A percentile compares a stretch with the other conserved stretches of the same genome.
Conservation (phyloP, 2,113 vertebrate species). For the Cricetomys ansorgei region DNA sequence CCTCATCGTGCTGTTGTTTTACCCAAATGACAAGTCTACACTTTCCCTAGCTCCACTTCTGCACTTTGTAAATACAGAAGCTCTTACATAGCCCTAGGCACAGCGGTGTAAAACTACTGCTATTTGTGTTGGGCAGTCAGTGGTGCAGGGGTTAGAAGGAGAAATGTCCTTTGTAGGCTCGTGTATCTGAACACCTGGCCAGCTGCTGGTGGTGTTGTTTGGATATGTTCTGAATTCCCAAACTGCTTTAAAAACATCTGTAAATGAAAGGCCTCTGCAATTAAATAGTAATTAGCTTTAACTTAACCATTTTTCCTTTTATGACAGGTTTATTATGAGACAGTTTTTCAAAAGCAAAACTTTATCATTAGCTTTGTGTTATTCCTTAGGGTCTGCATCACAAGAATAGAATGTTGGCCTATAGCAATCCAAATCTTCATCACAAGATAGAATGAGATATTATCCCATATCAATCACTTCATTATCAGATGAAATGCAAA, state of each 20-base stretch:
- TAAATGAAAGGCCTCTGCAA: neutral
- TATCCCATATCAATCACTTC: neutral
- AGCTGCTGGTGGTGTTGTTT: neutral
- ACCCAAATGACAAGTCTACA: neutral
- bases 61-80: neutral
- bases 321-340: neutral
- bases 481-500: neutral
- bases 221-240: neutral
- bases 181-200: neutral
- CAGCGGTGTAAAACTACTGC: neutral
- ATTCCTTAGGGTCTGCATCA: neutral
- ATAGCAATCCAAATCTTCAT: neutral
- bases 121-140: neutral
- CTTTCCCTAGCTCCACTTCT: neutral
- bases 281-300: neutral
- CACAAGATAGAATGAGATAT: neutral
- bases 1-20: neutral
- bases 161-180: neutral
- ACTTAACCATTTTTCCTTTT: neutral
- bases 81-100: fast-evolving
- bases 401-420: neutral
- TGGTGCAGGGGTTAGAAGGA: neutral
- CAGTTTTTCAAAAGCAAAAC: neutral
- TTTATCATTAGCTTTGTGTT: neutral
- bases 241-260: neutral